Evolutionary conservation across 2,797 vertebrate species (phyloP), one percentile per base, ranked within the genome.

Genomic region (Perodicticus potto): DNA sequence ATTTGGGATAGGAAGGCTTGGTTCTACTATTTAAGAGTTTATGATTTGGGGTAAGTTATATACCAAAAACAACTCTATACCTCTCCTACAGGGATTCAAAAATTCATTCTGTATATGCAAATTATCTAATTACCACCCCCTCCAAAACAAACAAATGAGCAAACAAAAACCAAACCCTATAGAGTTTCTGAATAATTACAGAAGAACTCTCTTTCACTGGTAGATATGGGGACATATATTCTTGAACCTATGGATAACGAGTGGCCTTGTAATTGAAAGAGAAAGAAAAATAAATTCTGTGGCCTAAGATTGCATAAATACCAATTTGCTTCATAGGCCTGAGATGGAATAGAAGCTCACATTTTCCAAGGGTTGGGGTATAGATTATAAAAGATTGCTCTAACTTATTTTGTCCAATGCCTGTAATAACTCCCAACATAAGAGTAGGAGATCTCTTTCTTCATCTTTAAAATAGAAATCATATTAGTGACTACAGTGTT

Each of bases 391-490:
- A 94, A 94, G 25, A 77, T 49, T 82, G 29, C 40, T 95, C 14
- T 90, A 85, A 77, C 37, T 84, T 43, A 86, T 74, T 74, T 89
- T 90, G 65, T 85, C 63, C 49, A 77, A 92, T 67, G 69, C 23
- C 67, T 91, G 7, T 87, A 87, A 91, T 76, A 93, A 70, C 27
- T 89, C 2, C 37, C 25, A 74, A 43, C 34, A 25, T 83, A 65
- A 43, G 43, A 87, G 13, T 85, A 89, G 80, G 17, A 74, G 55
- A 57, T 77, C 14, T 93, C 6, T 95, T 73, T 86, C 29, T 85
- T 86, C 13, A 69, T 73, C 63, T 95, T 93, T 61, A 82, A 91
- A 91, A 82, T 93, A 91, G 53, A 70, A 94, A 88, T 91, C 23
- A 5, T 69, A 34, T 72, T 93, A 95, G 40, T 76, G 70, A 91